These are phyloP conservation scores for Anarsia innoxiella DNA, from an alignment of 2,888 invertebrate species.

Conservation along the genomic window DNA sequence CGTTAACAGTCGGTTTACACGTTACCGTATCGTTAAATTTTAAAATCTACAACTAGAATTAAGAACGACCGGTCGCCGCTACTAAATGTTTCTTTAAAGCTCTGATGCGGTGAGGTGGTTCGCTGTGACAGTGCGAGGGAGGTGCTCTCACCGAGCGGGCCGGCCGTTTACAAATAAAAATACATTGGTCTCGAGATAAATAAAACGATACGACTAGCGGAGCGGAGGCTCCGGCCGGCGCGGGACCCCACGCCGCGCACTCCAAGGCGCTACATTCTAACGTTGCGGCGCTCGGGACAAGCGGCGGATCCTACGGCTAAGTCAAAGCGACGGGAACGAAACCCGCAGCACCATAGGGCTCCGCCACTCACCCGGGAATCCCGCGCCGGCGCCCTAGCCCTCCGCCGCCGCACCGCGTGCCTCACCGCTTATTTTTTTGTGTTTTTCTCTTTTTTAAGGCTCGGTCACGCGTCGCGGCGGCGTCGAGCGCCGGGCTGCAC, in stretches of 20 bases:
- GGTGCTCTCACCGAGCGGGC: conserved; percentile 32
- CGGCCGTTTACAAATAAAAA: conserved; percentile 51
- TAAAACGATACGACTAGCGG: conserved; percentile 63
- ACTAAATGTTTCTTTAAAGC: conserved; percentile 45
- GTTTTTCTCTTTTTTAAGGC: conserved; percentile 56
- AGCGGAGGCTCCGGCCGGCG: conserved; percentile 36
- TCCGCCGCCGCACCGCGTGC: neutral
- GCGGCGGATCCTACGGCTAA: no score
- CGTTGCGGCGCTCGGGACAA: no score
- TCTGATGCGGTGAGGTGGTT: conserved; percentile 38
- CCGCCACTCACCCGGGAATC: conserved; percentile 15
- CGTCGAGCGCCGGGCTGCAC: conserved; percentile 34
- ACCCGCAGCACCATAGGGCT: no score
- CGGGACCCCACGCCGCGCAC: conserved; percentile 29
- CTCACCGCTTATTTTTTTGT: conserved; percentile 44
- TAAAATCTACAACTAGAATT: conserved; percentile 64
- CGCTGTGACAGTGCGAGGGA: conserved; percentile 17
- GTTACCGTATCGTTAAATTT: conserved; percentile 61
- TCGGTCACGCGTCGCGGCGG: conserved; percentile 27
- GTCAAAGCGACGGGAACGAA: no score
- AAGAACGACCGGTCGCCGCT: conserved; percentile 34
- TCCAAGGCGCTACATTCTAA: no score
- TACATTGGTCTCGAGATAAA: conserved; percentile 69
- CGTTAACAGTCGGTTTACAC: conserved; percentile 54
- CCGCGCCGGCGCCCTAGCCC: neutral